Conservation (phyloP, 2,888 invertebrate species). For the Parnassius smintheus region DNA sequence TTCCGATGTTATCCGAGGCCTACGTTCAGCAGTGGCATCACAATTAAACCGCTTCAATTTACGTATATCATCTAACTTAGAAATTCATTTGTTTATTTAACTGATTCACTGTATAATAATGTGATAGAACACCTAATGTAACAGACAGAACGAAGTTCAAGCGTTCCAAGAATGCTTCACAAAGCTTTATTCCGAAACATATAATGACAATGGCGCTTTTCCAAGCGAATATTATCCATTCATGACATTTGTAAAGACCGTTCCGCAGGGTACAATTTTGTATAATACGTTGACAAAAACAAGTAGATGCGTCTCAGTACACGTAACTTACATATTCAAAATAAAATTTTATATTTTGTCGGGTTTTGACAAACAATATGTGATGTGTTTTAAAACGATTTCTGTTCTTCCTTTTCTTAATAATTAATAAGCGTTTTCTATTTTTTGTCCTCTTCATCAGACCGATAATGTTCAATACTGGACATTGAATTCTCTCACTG, state of each 20-base stretch:
- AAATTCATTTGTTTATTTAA: slow-evolving; percentile 8
- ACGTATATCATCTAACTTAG: slow-evolving; percentile 2
- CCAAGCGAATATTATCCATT: slow-evolving; percentile 28
- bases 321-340: background rate
- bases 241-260: slow-evolving; percentile 25
- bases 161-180: slow-evolving; percentile 25
- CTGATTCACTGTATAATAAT: slow-evolving; percentile 19
- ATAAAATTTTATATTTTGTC: background rate
- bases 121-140: slow-evolving; percentile 24
- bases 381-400: too few species aligned
- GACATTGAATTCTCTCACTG: background rate
- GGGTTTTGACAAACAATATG: too few species aligned
- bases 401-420: too few species aligned
- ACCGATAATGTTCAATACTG: too few species aligned
- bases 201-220: slow-evolving; percentile 26
- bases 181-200: slow-evolving; percentile 27
- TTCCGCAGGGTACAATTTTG: slow-evolving; percentile 20
- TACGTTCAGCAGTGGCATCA: too few species aligned
- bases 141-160: slow-evolving; percentile 19
- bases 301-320: background rate
- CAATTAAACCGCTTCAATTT: background rate
- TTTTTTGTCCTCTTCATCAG: too few species aligned
- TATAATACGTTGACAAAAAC: slow-evolving; percentile 18
- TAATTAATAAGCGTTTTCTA: too few species aligned
- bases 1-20: too few species aligned